Evolutionary conservation across 1,140 invertebrate genomes (phyloP).

Genomic region (Xylocopa sonorina): DNA sequence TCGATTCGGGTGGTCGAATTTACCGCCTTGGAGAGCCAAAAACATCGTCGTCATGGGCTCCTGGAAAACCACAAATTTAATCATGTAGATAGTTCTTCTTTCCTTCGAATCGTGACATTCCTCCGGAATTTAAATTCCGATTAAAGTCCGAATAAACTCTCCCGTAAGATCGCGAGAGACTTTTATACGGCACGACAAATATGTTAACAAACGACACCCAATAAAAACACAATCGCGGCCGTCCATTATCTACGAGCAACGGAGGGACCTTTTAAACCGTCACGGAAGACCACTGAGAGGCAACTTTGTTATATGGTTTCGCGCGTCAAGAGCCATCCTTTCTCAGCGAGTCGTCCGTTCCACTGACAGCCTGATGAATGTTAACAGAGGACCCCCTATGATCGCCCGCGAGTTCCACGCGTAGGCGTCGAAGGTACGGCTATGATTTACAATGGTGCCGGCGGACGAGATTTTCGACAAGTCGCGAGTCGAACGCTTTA

Average conservation of each 20-base stretch:
- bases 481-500: not conserved
- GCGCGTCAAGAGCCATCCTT: constrained; percentile 30
- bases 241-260: not conserved
- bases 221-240: not conserved
- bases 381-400: constrained; percentile 45
- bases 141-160: no score
- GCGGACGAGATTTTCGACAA: constrained; percentile 27
- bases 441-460: constrained; percentile 25
- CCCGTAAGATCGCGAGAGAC: no score
- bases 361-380: constrained; percentile 66
- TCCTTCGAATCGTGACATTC: no score
- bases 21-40: constrained; percentile 98
- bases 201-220: not conserved
- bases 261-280: not conserved
- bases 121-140: no score
- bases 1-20: constrained; percentile 99
- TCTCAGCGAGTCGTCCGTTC: constrained; percentile 65
- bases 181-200: not conserved
- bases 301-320: constrained; percentile 65
- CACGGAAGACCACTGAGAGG: constrained; percentile 65
- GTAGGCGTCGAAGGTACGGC: not conserved
- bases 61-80: constrained; percentile 80
- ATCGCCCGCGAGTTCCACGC: constrained; percentile 25
- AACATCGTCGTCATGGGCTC: constrained; percentile 99
- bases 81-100: not conserved